Percentiles rank a stretch among this genome's conserved stretches.
Evolutionary conservation across 2,113 vertebrate species (phyloP).

Genomic region (Nibea albiflora): DNA sequence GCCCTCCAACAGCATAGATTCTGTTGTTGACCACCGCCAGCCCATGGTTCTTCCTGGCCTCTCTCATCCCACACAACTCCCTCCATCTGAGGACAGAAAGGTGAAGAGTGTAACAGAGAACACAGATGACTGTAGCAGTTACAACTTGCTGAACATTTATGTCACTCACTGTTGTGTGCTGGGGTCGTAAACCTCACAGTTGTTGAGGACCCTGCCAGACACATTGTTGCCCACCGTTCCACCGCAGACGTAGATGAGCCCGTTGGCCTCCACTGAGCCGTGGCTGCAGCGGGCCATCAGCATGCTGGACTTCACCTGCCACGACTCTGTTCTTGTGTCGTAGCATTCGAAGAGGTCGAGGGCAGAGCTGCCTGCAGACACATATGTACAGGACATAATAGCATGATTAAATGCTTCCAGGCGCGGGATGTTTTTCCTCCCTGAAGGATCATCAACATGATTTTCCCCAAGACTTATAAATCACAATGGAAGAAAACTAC

Average conservation of each 20-base stretch:
- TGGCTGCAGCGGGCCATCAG: constrained; percentile 96
- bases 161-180: constrained; percentile 90
- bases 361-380: constrained; percentile 91
- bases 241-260: constrained; percentile 96
- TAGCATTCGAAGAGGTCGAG: constrained; percentile 97
- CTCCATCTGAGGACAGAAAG: constrained; percentile 88
- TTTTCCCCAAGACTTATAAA: neutral
- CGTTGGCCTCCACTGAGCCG: constrained; percentile 93
- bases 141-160: neutral
- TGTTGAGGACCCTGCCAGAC: constrained; percentile 93
- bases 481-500: neutral
- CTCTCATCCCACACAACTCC: constrained; percentile 95
- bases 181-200: constrained; percentile 97
- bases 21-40: constrained; percentile 95
- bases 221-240: constrained; percentile 97
- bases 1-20: constrained; percentile 97
- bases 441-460: neutral
- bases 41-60: constrained; percentile 96
- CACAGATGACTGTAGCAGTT: neutral
- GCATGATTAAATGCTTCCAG: neutral
- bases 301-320: constrained; percentile 97
- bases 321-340: constrained; percentile 95
- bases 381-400: neutral
- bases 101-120: neutral
- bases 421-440: neutral